phyloP scores from a whole-genome alignment of 35 echinoderm and acorn worm species.

The Nesometra sesokonis region DNA sequence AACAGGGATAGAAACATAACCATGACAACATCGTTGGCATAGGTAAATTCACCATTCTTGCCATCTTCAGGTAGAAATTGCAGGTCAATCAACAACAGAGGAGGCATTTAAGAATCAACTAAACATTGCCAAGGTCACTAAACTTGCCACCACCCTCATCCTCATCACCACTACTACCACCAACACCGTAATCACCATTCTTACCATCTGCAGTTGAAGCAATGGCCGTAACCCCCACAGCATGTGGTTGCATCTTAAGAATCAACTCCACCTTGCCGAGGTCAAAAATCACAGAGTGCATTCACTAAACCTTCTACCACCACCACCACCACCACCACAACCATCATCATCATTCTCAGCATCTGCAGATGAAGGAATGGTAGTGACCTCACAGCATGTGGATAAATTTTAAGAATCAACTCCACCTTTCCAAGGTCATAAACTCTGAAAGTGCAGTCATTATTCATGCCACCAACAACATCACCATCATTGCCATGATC shows the following conservation, averaged over 20 bases:
- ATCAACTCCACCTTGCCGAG: constrained; percentile 75
- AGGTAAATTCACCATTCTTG: constrained; percentile 5
- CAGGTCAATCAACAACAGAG: constrained; percentile 65
- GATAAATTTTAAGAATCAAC: constrained; percentile 80
- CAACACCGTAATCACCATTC: not conserved
- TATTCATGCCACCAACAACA: no score
- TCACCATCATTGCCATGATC: no score
- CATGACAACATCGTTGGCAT: no score
- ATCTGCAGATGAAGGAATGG: no score
- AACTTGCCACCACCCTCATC: no score
- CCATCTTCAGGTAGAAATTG: constrained; percentile 66
- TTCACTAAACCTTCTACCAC: no score
- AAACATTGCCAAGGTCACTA: constrained; percentile 59
- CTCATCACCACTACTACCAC: no score
- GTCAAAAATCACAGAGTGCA: constrained; percentile 73
- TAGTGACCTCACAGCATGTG: constrained; percentile 71
- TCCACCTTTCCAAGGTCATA: constrained; percentile 73
- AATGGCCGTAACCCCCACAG: constrained; percentile 75
- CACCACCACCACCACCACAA: no score
- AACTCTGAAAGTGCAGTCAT: constrained; percentile 68
- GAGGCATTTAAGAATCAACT: constrained; percentile 84
- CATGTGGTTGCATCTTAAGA: constrained; percentile 84
- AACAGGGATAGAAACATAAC: no score
- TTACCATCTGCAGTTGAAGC: constrained; percentile 73
- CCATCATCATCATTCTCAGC: no score